phyloP scores from a whole-genome alignment of 2,888 invertebrate species.

The Troides oblongomaculatus region DNA sequence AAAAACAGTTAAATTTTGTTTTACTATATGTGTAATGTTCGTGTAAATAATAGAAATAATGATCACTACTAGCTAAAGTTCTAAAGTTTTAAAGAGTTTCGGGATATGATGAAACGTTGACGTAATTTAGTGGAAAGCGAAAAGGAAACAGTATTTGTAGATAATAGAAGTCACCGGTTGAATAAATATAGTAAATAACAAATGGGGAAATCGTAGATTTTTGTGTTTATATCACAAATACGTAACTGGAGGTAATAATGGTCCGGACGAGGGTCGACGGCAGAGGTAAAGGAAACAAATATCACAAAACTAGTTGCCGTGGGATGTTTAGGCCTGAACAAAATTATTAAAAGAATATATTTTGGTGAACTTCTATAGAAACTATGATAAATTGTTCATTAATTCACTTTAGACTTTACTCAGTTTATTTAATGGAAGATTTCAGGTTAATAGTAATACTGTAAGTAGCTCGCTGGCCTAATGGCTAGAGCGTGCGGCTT shows the following conservation, averaged over 20 bases:
- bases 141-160: neutral
- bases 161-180: neutral
- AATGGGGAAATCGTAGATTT: neutral
- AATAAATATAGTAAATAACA: neutral
- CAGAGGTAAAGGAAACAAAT: conserved; percentile 20
- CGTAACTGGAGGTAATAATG: conserved; percentile 15
- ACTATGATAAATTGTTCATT: neutral
- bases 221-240: conserved; percentile 9
- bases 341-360: conserved; percentile 10
- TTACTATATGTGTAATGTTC: no score
- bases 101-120: no score
- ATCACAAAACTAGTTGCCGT: conserved; percentile 5
- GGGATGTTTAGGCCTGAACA: conserved; percentile 12
- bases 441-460: no score
- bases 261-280: conserved; percentile 16
- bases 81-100: no score
- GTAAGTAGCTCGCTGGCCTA: no score
- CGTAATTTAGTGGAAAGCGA: no score
- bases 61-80: no score
- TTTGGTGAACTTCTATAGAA: neutral
- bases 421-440: no score
- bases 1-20: no score
- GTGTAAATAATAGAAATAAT: no score
- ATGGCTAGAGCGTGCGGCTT: no score
- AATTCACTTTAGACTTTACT: neutral